Base-by-base conservation (phyloP, 2,888 invertebrate species). In the Athrips mouffetella region DNA sequence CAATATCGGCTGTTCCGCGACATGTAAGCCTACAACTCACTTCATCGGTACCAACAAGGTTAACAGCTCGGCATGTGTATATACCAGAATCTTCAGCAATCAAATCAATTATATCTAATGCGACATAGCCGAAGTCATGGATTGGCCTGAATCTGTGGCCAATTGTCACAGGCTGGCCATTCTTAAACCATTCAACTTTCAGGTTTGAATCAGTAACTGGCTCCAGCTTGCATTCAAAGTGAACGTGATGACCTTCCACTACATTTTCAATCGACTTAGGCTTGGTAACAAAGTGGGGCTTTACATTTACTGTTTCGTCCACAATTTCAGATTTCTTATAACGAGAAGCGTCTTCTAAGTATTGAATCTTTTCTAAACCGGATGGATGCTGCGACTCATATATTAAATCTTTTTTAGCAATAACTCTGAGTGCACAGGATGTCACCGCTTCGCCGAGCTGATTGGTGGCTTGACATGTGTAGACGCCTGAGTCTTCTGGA, bases 91-190 rank as follows among this genome's bases (percentile, higher is more conserved):
- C 99, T 89, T 99, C 98, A 47, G 98, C 96, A 73, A 98, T 98
- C 48, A 98, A 89, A 74, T 98, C 98, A 58, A 98, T 93, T 55
- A 99, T 96, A 71, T 99, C 99, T 55, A 99, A 90, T 11, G 98
- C 98, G 16, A 99, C 99, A 74, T 98, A 99, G 31, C 99, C 99
- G 81, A 99, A 99, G 80, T 99, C 99, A 76, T 98, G 98, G 73
- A 98, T 97, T 50, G 98, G 98, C 64, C 97, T 92, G 90, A 98
- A 98, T 67, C 98, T 92, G 74, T 98, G 97, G 42, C 98, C 98
- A 73, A 97, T 93, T 13, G 95, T 97, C 46, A 99, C 93, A 20
- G 98, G 97, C 62, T 95, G 93, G 35, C 97, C 98, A 79, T 99
- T 96, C 74, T 96, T 97, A 72, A 92, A 97, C 98, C 98, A 99